Evolutionary conservation across 2,888 invertebrate genomes (phyloP), one percentile per base, ranked within the genome.

Genomic region (Sceliomorpha sp.): DNA sequence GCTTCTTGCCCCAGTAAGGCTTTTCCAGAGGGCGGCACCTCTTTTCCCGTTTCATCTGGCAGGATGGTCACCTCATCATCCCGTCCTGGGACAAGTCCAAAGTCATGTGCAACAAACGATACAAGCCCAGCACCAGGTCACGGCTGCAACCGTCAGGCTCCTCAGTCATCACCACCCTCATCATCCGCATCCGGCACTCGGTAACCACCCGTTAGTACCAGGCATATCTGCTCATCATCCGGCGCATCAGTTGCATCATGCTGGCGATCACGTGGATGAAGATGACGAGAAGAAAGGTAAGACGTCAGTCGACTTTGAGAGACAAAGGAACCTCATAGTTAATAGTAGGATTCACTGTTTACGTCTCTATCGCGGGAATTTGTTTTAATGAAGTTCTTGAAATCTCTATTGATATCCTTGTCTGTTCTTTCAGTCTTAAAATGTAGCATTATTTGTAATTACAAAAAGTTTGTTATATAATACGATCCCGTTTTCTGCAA

Each of bases 201-300:
- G 78, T 58, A 86, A 75, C 72, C 88, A 87, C 75, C 79, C 84
- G 13, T 75, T 88, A 32, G 85, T 83, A 34, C 85, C 88, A 12
- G 77, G 80, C 40, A 81, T 87, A 48, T 77, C 80, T 6, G 72
- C 80, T 8, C 86, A 84, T 68, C 86, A 86, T 70, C 83, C 86
- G 20, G 76, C 76, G 24, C 87, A 86, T 75, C 85, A 84, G 71
- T 76, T 85, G 60, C 83, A 85, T 73, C 88, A 86, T 50, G 62
- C 68, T 9, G 70, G 48, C n/a, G 86, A 85, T 62, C 87, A 85
- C 63, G 83, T 75, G 45, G 87, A 86, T 55, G 88, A 88, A 32
- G 88, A 88, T 20, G 88, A 88, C 67, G 86, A 87, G 53, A 88
- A 88, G 71, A 88, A 88, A 85, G 88, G 88, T 86, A 75, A 75